A percentile compares a stretch with the other conserved stretches of the same genome.
Conservation (phyloP, 2,797 vertebrate genomes). For the Pseudochirops cupreus region DNA sequence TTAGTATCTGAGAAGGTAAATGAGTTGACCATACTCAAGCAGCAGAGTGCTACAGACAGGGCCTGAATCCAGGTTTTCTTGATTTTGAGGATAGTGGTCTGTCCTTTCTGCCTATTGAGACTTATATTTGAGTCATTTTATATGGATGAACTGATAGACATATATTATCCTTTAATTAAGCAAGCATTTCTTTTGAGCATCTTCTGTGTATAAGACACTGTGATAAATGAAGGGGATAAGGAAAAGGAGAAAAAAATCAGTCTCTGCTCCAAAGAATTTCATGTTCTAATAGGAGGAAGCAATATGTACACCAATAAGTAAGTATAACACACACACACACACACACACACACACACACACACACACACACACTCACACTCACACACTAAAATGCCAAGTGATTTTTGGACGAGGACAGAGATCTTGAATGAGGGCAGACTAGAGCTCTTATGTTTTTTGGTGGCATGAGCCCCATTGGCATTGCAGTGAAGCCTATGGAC, state of each 20-base stretch:
- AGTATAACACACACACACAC: neutral
- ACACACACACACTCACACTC: neutral
- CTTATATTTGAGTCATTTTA: neutral
- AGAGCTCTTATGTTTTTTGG: neutral
- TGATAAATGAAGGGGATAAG: neutral
- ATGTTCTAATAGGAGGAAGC: neutral
- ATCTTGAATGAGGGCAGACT: neutral
- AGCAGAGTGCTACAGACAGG: neutral
- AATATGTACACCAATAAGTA: neutral
- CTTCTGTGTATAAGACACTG: neutral
- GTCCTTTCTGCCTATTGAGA: too few species aligned
- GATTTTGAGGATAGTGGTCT: neutral
- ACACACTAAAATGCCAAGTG: neutral
- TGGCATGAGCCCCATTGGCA: neutral
- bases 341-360: neutral
- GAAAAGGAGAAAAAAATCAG: neutral
- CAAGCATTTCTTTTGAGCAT: neutral
- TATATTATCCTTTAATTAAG: neutral
- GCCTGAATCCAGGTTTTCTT: neutral
- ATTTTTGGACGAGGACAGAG: neutral
- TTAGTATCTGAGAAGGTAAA: neutral
- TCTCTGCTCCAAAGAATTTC: conserved; percentile 34
- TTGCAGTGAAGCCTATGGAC: neutral
- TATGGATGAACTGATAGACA: neutral
- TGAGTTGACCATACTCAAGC: neutral